Conservation (phyloP, 2,888 invertebrate genomes). For the Psococerastis gibbosa region DNA sequence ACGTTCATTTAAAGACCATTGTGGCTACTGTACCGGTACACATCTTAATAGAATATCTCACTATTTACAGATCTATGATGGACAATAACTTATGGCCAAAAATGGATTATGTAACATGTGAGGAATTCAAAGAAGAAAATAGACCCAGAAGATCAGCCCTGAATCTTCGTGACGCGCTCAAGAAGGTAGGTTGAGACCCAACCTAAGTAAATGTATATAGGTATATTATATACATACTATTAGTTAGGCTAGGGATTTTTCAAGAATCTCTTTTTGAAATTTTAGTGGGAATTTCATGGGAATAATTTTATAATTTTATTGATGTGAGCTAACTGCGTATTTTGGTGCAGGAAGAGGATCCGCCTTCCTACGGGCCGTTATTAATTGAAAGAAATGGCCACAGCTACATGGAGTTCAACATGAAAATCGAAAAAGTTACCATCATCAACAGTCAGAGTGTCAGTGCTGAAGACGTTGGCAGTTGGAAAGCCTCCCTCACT, state of each 20-base stretch:
- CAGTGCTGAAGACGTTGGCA: conserved; percentile 48
- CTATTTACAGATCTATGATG: conserved; percentile 29
- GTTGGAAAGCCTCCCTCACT: conserved; percentile 59
- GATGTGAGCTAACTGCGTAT: no score
- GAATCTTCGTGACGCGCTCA: conserved; percentile 46
- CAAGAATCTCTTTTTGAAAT: no score
- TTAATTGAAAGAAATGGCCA: conserved; percentile 43
- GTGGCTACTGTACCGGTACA: no score
- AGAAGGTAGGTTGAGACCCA: conserved; percentile 43
- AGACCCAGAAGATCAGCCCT: conserved; percentile 47
- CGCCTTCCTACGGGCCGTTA: conserved; percentile 49
- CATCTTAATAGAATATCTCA: no score
- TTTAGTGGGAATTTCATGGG: conserved; percentile 13
- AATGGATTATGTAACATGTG: conserved; percentile 55
- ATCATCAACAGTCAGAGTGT: conserved; percentile 55
- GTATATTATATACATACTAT: no score
- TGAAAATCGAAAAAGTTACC: conserved; percentile 47
- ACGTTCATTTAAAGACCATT: no score
- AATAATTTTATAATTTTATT: no score
- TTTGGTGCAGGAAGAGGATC: conserved; percentile 28
- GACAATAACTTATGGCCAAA: conserved; percentile 42
- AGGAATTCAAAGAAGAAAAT: conserved; percentile 58
- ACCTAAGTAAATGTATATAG: no score
- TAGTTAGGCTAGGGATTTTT: no score
- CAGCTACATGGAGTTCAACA: conserved; percentile 56